Percentiles rank a stretch among this genome's conserved stretches.
Evolutionary conservation across 64 coral and sea anemone species (phyloP).

Genomic region (Montipora cactus): DNA sequence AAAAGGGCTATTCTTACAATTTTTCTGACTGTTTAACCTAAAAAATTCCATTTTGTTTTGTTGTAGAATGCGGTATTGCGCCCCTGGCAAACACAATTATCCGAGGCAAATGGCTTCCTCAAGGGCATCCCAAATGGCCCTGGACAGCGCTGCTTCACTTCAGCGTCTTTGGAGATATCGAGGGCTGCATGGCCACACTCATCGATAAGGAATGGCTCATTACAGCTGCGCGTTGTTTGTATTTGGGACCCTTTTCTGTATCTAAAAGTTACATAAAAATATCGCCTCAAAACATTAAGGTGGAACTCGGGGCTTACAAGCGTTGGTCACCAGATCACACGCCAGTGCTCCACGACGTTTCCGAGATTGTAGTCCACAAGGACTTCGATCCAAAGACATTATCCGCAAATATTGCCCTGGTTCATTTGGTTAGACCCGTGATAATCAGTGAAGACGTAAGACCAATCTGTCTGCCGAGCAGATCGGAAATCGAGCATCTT

Average conservation of each 20-base stretch:
- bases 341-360: conserved; percentile 54
- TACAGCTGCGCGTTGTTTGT: conserved; percentile 74
- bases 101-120: conserved; percentile 59
- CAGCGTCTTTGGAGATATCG: conserved; percentile 73
- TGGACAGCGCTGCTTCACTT: conserved; percentile 89
- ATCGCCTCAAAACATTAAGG: conserved; percentile 60
- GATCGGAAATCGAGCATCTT: conserved; percentile 50
- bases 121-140: conserved; percentile 68
- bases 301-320: conserved; percentile 69
- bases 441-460: conserved; percentile 73
- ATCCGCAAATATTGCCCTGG: conserved; percentile 80
- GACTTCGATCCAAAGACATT: conserved; percentile 73
- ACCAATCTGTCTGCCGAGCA: conserved; percentile 83
- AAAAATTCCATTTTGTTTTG: neutral
- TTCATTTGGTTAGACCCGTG: conserved; percentile 68
- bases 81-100: conserved; percentile 37
- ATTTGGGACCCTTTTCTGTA: conserved; percentile 9
- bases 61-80: conserved; percentile 85
- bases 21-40: neutral
- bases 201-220: conserved; percentile 91
- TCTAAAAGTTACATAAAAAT: neutral
- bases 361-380: conserved; percentile 70
- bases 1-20: neutral
- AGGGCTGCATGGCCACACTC: conserved; percentile 90
- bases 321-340: conserved; percentile 32